Base-by-base conservation (phyloP, 2,888 invertebrate species). In the Euclidia mi region DNA sequence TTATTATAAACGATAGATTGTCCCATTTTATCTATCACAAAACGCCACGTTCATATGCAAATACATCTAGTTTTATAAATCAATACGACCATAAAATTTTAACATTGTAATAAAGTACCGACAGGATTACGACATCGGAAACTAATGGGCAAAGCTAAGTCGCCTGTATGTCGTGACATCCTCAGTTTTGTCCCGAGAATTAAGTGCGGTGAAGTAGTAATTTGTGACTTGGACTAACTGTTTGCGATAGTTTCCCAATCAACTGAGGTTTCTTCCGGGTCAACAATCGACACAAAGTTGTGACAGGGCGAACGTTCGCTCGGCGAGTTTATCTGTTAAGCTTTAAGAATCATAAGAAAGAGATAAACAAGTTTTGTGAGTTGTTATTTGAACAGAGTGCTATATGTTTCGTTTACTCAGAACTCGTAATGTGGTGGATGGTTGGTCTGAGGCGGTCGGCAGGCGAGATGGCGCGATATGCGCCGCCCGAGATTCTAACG, bases 401-500 rank as follows among this genome's bases (percentile, higher is more conserved):
- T 46, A 46, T 64, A 59, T 58, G 44, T 65, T 59, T 56, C 55
- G 40, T 66, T 64, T 74, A 72, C 73, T 47, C 53, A 62, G 69
- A 74, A 74, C 73, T 76, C 64, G 58, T 69, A 75, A 67, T 49
- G 68, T 71, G 58, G 58, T 41, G 62, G 58, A 56, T 50, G 71
- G 45, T 56, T 61, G 45, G 20, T 25, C 20, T 2, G 3, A 25
- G 20, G 20, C 20, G 20, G n/a, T 49, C 25, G 43, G 11, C 43
- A 31, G 25, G 29, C 40, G 61, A 76, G 74, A 75, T 77, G 69
- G 60, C 51, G 72, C 73, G 81, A 79, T 79, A 80, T 76, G 75
- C 71, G 65, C 57, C 70, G 72, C 73, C 71, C 71, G 59, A 64
- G 65, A 74, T 68, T 78, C 78, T 79, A 81, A 81, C 73, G 65